phyloP scores from a whole-genome alignment of 2,888 invertebrate species.

The Ypsolopha scabrella region DNA sequence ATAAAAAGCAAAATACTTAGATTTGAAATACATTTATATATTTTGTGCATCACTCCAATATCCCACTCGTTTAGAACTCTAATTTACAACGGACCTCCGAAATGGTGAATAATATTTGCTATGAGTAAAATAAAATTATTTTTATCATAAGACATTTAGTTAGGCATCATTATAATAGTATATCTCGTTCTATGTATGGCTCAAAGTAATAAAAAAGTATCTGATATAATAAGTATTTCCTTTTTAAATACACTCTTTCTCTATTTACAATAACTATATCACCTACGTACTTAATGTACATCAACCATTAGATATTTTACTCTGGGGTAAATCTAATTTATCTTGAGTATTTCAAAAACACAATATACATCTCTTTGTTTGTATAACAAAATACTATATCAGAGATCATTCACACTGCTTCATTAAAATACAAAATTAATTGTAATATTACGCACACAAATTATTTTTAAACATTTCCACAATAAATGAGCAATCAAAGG shows the following conservation, averaged over 20 bases:
- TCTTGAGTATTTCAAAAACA: constrained; percentile 10
- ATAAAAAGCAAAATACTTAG: constrained; percentile 8
- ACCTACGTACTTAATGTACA: neutral
- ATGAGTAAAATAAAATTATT: constrained; percentile 33
- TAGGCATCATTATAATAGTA: constrained; percentile 39
- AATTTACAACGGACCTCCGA: constrained; percentile 28
- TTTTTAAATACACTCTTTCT: neutral
- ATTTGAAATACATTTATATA: constrained; percentile 55
- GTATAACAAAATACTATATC: too few relatives aligned
- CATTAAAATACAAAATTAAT: too few relatives aligned
- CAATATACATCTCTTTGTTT: neutral
- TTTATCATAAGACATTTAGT: constrained; percentile 64
- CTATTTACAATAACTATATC: neutral
- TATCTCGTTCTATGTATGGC: constrained; percentile 10
- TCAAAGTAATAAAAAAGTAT: constrained; percentile 5
- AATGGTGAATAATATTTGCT: neutral
- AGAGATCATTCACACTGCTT: too few relatives aligned
- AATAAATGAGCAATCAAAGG: too few relatives aligned
- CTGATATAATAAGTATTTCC: constrained; percentile 6
- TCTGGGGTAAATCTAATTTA: neutral
- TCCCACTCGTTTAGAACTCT: constrained; percentile 43
- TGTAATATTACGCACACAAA: too few relatives aligned
- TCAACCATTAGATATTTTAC: neutral
- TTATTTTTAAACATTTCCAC: too few relatives aligned
- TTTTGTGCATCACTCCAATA: constrained; percentile 60